A percentile compares a stretch with the other conserved stretches of the same genome.
Conservation (phyloP, 2,888 invertebrate genomes). For the Tetranychus truncatus region DNA sequence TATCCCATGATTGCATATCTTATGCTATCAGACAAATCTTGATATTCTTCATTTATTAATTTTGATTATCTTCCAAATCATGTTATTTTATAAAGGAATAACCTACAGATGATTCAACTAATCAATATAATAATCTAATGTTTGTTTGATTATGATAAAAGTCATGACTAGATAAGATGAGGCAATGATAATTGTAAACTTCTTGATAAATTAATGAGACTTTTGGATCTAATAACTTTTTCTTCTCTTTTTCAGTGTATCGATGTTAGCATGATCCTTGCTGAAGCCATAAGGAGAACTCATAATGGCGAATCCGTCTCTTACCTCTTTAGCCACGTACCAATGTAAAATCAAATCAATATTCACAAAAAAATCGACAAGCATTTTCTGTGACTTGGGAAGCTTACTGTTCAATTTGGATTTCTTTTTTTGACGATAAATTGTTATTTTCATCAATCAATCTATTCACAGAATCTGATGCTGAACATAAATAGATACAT, state of each 20-base stretch:
- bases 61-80: too few species aligned
- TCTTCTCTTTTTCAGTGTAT: slow-evolving; percentile 49
- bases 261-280: slow-evolving; percentile 98
- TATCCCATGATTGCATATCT: too few species aligned
- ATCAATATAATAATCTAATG: too few species aligned
- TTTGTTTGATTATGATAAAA: too few species aligned
- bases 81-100: too few species aligned
- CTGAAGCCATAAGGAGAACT: slow-evolving; percentile 92
- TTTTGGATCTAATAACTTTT: not conserved
- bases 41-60: too few species aligned
- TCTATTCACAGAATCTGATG: too few species aligned
- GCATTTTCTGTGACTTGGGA: not conserved
- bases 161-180: not conserved
- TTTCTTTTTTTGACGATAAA: too few species aligned
- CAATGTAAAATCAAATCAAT: slow-evolving; percentile 35
- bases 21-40: too few species aligned
- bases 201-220: not conserved
- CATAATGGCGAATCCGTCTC: slow-evolving; percentile 98
- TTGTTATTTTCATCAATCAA: too few species aligned
- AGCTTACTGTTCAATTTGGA: not conserved
- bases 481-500: too few species aligned
- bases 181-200: not conserved
- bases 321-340: slow-evolving; percentile 94
- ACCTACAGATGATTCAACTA: too few species aligned
- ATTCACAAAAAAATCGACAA: not conserved